Evolutionary conservation across 2,797 vertebrate genomes (phyloP), one percentile per base, ranked within the genome.

Genomic region (Sebastes trivittatus): DNA sequence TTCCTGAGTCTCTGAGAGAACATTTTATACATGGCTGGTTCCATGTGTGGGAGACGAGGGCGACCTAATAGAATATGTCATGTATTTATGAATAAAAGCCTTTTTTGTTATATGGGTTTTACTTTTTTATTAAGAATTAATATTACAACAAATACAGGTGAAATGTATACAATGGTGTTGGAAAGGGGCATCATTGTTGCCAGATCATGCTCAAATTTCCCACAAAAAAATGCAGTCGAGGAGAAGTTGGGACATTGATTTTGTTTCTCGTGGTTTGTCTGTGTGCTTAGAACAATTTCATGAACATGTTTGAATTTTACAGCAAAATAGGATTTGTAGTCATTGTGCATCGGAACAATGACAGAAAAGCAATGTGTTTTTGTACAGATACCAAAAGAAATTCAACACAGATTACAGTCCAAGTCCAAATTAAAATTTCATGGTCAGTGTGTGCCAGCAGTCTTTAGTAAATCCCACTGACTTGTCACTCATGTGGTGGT

Each of bases 21-120:
- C 62, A 67, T 92, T 86, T 88, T 74, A 68, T 62, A 72, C 84
- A 83, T 86, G 87, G 89, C 87, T 91, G 85, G 74, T 61, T 90
- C 87, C 81, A 79, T 81, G 81, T 54, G 46, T 80, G 49, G 66
- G 59, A 69, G 54, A 59, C 9, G 20, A 70, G 34, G 54, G 62
- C 83, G 65, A 72, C 36, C 3, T 38, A 72, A 85, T 75, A 67
- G n/a, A 85, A 73, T 74, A 75, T 78, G 72, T 77, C 32, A 64
- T 67, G 55, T 36, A 20, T 64, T 85, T 70, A 46, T 62, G 16
- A 89, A 89, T 92, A 87, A 87, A 91, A 79, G 29, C 29, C 23
- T 72, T 77, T 80, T 80, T 86, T 77, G 25, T 16, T 11, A 76
- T 67, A 36, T 27, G 5, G 20, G 32, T 25, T 84, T 49, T 42